Evolutionary conservation across 1,140 invertebrate species (phyloP).

Genomic region (Amyelois transitella): DNA sequence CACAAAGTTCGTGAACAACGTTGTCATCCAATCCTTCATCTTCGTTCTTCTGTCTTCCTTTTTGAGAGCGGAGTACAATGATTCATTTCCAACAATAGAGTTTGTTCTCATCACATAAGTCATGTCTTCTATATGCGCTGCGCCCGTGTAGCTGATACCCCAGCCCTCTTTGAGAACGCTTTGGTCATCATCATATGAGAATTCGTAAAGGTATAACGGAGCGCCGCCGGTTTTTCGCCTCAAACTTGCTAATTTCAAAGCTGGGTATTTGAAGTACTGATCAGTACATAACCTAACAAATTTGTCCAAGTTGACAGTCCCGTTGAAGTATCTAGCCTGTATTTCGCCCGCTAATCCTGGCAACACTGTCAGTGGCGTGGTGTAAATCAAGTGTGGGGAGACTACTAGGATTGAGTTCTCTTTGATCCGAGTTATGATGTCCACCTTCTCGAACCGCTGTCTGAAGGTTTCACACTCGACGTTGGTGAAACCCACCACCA

Average conservation of each 20-base stretch:
- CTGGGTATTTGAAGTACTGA: conserved; percentile 42
- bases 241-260: conserved; percentile 35
- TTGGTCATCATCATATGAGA: conserved; percentile 33
- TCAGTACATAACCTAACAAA: conserved; percentile 42
- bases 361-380: conserved; percentile 14
- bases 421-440: conserved; percentile 34
- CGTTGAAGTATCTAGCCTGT: conserved; percentile 35
- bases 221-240: conserved; percentile 23
- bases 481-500: conserved; percentile 47
- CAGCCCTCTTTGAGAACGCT: conserved; percentile 32
- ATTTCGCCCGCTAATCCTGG: conserved; percentile 24
- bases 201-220: conserved; percentile 44
- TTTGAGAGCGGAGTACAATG: conserved; percentile 8
- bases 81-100: conserved; percentile 17
- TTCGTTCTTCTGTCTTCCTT: conserved; percentile 14
- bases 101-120: conserved; percentile 48
- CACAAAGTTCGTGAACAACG: conserved; percentile 40
- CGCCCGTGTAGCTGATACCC: conserved; percentile 32
- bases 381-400: conserved; percentile 30
- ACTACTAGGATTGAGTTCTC: conserved; percentile 27
- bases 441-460: conserved; percentile 34
- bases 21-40: conserved; percentile 38
- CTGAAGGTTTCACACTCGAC: conserved; percentile 49
- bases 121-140: conserved; percentile 50
- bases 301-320: conserved; percentile 26